Evolutionary conservation across 2,888 invertebrate genomes (phyloP), one percentile per base, ranked within the genome.

Genomic region (Homarus gammarus): DNA sequence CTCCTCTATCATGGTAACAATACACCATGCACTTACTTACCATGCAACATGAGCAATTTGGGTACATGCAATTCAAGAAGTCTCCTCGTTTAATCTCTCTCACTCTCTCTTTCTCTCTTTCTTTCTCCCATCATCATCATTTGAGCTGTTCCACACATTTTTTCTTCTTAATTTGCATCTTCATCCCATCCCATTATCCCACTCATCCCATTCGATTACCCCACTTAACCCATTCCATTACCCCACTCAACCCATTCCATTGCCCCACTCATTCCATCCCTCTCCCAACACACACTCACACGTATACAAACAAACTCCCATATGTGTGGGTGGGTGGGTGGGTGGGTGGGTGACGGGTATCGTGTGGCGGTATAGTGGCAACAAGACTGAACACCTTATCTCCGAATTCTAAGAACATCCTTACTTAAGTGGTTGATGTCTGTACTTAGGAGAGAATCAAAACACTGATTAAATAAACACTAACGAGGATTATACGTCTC

Each of bases 1-100:
- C 27, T 33, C 18, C 31, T 72, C 36, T 83, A 70, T 44, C 31
- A 33, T 33, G 10, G n/a, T 72, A 31, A 31, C 31, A 51, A 64
- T 61, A 38, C 77, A 77, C 12, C 84, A 85, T 85, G 85, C 85
- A 44, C 68, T 44, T 78, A 49, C 44, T 78, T 78, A 49, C 44
- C 85, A 85, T 85, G 85, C 85, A 78, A 82, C 79, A 79, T 51
- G 64, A 85, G 61, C 38, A 78, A 51, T 31, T n/a, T n/a, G 40
- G 44, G n/a, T 33, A 73, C 85, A 85, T 85, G 85, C 85, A 78
- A 51, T 75, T 61, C 73, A 31, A 78, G n/a, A 33, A 33, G 10
- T 40, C 33, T 75, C 75, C 84, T 73, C 84, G 44, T 49, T 73
- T 56, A 49, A 31, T 84, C 72, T 56, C 56, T 73, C 84, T 40